Base-by-base conservation (phyloP, 2,888 invertebrate species). In the Troglohyphantes excavatus region DNA sequence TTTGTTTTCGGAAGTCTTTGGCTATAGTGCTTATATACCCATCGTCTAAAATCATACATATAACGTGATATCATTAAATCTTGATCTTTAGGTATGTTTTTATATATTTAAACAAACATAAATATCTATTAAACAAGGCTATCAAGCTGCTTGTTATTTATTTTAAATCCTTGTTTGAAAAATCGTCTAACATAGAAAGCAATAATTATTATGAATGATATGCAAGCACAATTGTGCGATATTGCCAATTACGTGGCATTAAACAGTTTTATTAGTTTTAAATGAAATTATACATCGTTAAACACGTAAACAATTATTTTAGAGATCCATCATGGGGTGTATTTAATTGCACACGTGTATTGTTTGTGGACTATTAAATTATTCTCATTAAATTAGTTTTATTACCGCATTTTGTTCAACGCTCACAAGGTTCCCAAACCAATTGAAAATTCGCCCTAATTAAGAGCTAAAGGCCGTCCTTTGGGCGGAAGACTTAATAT, bases 361-460 rank as follows among this genome's bases (percentile, higher is more conserved):
- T 53, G 46, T 72, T 72, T 46, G 72, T 46, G 26, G 46, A 43
- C 46, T 21, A 72, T 72, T 72, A 72, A 72, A 46, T 72, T 72
- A 72, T 72, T 72, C 46, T 46, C 72, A 46, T 72, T 72, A 72
- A 72, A 72, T 72, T 72, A 72, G 72, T 72, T 72, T 72, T 72
- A 72, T 72, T 43, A 53, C 26, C 72, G 17, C 72, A 46, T 72
- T 72, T 72, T 72, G 46, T 61, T 59, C 61, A 61, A 19, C 19
- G 61, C 61, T 76, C n/a, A 63, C 17, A 43, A 75, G 19, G 33
- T 43, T 26, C 61, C 23, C 39, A 39, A 39, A 11, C 19, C 78
- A 78, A 78, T 78, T 65, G 78, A 43, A 78, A 78, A 61, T 78
- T 78, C 65, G n/a, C 26, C 78, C 39, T 78, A 78, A 78, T 78